Conservation (phyloP, 1,140 invertebrate genomes). For the Pseudomyrmex pallidus region DNA sequence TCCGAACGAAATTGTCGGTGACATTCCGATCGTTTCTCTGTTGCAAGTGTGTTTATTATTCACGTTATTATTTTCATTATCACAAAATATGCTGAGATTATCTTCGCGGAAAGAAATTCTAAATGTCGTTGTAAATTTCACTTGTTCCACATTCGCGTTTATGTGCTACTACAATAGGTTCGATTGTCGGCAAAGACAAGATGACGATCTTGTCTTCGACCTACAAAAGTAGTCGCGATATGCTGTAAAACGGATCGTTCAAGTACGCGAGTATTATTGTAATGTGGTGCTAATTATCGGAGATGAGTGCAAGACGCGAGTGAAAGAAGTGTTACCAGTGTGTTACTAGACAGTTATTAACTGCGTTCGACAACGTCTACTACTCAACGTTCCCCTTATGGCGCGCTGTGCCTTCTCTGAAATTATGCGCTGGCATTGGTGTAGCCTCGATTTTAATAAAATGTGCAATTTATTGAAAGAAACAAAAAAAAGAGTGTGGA, state of each 20-base stretch:
- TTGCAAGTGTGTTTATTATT: background rate
- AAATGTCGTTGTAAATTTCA: background rate
- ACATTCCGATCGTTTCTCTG: background rate
- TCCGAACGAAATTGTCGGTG: background rate
- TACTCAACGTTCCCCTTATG: slow-evolving; percentile 63
- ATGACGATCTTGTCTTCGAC: slow-evolving; percentile 12
- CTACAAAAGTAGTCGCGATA: slow-evolving; percentile 45
- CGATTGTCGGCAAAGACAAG: background rate
- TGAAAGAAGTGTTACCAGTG: slow-evolving; percentile 62
- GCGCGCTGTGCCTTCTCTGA: slow-evolving; percentile 34
- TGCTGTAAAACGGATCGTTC: slow-evolving; percentile 16
- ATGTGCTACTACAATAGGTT: background rate
- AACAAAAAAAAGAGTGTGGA: too few species aligned
- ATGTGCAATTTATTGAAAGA: slow-evolving; percentile 17
- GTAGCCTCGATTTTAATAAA: slow-evolving; percentile 15
- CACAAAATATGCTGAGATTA: background rate
- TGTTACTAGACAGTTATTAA: slow-evolving; percentile 72
- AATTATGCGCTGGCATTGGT: slow-evolving; percentile 58
- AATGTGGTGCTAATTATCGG: slow-evolving; percentile 58
- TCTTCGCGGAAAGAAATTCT: background rate
- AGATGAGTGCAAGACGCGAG: slow-evolving; percentile 24
- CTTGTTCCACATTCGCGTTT: background rate
- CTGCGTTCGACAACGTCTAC: slow-evolving; percentile 62
- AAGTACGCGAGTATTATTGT: slow-evolving; percentile 36
- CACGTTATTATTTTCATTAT: background rate